Percentiles rank a stretch among this genome's conserved stretches.
Evolutionary conservation across 1,140 invertebrate genomes (phyloP).

Genomic region (Patella vulgata): DNA sequence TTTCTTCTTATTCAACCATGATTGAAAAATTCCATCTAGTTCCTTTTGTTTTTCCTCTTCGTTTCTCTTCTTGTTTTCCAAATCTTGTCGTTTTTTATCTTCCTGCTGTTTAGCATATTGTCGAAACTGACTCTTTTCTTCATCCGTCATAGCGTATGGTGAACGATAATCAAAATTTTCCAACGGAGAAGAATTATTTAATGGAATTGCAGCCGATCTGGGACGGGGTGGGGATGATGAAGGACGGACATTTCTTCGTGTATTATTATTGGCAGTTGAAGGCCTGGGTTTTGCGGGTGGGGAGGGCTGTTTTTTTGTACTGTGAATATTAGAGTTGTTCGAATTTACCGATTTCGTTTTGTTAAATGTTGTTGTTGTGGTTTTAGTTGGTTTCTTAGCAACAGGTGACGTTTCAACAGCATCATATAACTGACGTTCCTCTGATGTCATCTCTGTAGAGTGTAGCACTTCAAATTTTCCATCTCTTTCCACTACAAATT

Average conservation of each 20-base stretch:
- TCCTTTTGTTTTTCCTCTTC: slow-evolving; percentile 36
- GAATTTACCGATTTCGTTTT: not conserved
- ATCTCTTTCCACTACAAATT: slow-evolving; percentile 56
- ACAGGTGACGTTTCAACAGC: slow-evolving; percentile 8
- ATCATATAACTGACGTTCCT: slow-evolving; percentile 20
- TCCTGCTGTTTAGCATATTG: slow-evolving; percentile 38
- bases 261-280: slow-evolving; percentile 28
- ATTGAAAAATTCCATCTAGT: slow-evolving; percentile 45
- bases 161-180: slow-evolving; percentile 52
- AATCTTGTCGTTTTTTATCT: slow-evolving; percentile 32
- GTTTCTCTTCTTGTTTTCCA: slow-evolving; percentile 36
- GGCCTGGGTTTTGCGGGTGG: slow-evolving; percentile 51
- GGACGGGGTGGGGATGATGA: slow-evolving; percentile 22
- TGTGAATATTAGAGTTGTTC: not conserved
- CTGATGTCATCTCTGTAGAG: slow-evolving; percentile 51
- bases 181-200: slow-evolving; percentile 16
- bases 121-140: slow-evolving; percentile 40
- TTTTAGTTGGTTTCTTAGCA: slow-evolving; percentile 12
- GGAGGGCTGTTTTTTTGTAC: slow-evolving; percentile 28
- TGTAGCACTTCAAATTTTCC: slow-evolving; percentile 60
- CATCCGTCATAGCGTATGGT: slow-evolving; percentile 53
- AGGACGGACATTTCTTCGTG: slow-evolving; percentile 26
- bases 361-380: slow-evolving; percentile 11
- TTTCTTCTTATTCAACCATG: slow-evolving; percentile 45
- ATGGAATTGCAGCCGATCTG: slow-evolving; percentile 25